phyloP scores from a whole-genome alignment of 2,888 invertebrate species.

The Rhopalosiphum nymphaeae region DNA sequence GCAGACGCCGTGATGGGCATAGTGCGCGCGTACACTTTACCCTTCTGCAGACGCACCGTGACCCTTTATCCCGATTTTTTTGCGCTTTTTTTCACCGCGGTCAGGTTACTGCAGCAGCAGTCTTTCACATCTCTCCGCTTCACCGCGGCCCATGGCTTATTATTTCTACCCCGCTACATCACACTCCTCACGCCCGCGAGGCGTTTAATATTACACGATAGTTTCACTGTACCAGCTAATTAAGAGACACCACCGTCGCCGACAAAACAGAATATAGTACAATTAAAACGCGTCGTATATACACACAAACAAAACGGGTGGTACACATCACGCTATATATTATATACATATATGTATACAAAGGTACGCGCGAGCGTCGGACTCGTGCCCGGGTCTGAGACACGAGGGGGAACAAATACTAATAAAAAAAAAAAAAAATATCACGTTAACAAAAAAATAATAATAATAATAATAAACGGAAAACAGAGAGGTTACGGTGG shows the following conservation, averaged over 20 bases:
- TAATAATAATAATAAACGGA: neutral
- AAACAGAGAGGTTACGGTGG: neutral
- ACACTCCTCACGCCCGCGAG: neutral
- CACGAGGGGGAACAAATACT: neutral
- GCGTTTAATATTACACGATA: slow-evolving; percentile 63
- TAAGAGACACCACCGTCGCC: slow-evolving; percentile 44
- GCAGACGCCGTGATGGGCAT: neutral
- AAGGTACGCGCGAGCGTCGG: neutral
- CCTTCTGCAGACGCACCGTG: neutral
- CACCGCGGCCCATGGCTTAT: neutral
- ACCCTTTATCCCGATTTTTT: slow-evolving; percentile 32
- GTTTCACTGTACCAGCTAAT: slow-evolving; percentile 47
- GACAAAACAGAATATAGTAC: slow-evolving; percentile 45
- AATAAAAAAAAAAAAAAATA: slow-evolving; percentile 40
- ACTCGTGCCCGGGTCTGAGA: slow-evolving; percentile 45
- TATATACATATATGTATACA: neutral
- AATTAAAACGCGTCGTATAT: slow-evolving; percentile 41
- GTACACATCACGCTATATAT: neutral
- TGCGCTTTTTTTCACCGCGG: slow-evolving; percentile 20
- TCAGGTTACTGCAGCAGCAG: slow-evolving; percentile 32
- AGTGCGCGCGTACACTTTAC: neutral
- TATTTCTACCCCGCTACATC: neutral
- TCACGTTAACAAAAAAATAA: slow-evolving; percentile 49
- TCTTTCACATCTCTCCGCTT: slow-evolving; percentile 32
- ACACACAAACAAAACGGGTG: slow-evolving; percentile 33